Conservation (phyloP, 2,797 vertebrate species). For the Argyrosomus regius region DNA sequence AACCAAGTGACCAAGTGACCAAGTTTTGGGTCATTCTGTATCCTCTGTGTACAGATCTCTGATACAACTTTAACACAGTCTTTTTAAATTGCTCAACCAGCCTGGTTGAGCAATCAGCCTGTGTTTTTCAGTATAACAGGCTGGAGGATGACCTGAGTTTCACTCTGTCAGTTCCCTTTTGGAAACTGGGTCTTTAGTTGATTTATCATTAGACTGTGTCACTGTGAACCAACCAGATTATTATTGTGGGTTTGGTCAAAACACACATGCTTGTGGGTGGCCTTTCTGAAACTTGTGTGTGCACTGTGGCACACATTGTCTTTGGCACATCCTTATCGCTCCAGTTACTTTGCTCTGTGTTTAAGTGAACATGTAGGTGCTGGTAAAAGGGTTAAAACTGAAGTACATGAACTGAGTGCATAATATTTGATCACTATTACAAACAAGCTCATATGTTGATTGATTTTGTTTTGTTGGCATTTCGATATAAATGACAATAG, state of each 20-base stretch:
- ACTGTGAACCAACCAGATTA: not conserved
- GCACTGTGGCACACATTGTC: not conserved
- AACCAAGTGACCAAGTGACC: not conserved
- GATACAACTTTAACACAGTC: not conserved
- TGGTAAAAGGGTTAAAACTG: not conserved
- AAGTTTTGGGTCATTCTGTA: not conserved
- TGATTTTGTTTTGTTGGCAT: not conserved
- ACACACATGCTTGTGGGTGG: not conserved
- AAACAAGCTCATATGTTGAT: not conserved
- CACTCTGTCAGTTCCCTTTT: not conserved
- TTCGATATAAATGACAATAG: not conserved
- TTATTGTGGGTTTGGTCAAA: not conserved
- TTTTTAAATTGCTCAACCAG: not conserved
- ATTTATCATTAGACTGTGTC: not conserved
- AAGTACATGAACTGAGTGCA: not conserved
- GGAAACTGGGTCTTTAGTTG: not conserved
- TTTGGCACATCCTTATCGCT: not conserved
- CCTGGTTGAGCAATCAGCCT: no score
- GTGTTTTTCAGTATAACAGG: not conserved
- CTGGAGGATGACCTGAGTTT: not conserved
- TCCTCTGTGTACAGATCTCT: not conserved
- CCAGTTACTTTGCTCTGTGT: not conserved
- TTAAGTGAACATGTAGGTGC: not conserved
- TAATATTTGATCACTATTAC: not conserved
- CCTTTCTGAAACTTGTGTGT: not conserved